Base-by-base conservation (phyloP, 2,888 invertebrate genomes). In the Luffia ferchaultella region DNA sequence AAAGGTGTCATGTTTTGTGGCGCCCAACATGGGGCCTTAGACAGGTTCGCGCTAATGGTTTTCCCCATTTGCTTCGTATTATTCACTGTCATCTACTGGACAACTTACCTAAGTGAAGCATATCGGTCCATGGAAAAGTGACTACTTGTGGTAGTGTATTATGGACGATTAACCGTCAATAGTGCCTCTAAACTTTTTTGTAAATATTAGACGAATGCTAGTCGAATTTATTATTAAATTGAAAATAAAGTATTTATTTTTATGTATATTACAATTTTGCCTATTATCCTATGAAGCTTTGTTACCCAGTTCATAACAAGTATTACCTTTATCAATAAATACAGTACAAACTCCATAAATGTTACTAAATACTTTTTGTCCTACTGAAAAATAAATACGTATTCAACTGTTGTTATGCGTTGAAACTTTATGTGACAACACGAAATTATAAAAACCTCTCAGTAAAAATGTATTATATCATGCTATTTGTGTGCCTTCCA, bases 1-100 rank as follows among this genome's bases (percentile, higher is more conserved):
- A 76, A 79, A 48, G 86, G 85, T 5, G 78, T 88, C 40, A 79
- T 88, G 69, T 88, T 86, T 61, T 88, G 87, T 61, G 88, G 88
- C 60, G 87, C 87, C 54, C 87, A 87, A 63, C 79, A 88, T 56
- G 88, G 88, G 20, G 72, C 85, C 42, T 70, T 88, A 53, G 88
- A 88, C 66, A 85, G 86, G 63, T 84, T 85, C 55, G 87, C 88
- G 5, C 77, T 88, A n/a, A 85, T 87, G 55, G 54, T 87, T 43
- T 88, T 88, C 64, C 88, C 88, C 1, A 54, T 87, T 52, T 84
- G 86, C 63, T 88, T 88, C 68, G 56, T 83, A 40, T 73, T 87
- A 2, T 88, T 88, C 62, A 76, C 86, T 44, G 65, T 85, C 53
- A 83, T 85, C 53, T 88, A 88, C 65, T 88, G 88, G 88, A 85